phyloP scores from a whole-genome alignment of 2,888 invertebrate species.

The Glyphotaelius pellucidus region DNA sequence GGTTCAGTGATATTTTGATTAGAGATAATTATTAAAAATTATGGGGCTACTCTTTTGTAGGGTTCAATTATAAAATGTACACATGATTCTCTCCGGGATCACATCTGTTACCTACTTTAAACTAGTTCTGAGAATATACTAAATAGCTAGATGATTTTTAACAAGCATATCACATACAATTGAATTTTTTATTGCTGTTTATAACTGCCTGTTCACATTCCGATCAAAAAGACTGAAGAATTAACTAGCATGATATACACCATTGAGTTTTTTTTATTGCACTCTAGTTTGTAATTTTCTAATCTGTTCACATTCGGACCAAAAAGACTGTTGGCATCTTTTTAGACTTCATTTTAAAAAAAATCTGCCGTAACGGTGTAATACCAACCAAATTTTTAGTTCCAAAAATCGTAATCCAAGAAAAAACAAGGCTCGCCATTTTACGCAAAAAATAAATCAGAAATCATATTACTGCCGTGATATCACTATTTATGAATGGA shows the following conservation, averaged over 20 bases:
- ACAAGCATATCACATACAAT: neutral
- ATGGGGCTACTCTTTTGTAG: neutral
- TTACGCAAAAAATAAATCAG: too few species aligned
- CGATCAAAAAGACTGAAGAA: too few species aligned
- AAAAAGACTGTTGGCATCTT: too few species aligned
- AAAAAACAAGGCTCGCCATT: too few species aligned
- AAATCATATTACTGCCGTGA: too few species aligned
- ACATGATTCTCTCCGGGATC: neutral
- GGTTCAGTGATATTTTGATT: constrained; percentile 37
- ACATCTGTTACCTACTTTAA: neutral
- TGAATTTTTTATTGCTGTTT: neutral
- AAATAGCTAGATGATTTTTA: neutral
- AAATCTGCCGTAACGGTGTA: too few species aligned
- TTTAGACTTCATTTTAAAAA: too few species aligned
- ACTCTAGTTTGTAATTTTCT: neutral
- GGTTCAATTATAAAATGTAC: neutral
- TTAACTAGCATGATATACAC: neutral
- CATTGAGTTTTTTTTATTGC: neutral
- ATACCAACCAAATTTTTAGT: too few species aligned
- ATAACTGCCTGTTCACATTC: neutral
- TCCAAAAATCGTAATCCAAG: too few species aligned
- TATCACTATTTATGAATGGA: too few species aligned
- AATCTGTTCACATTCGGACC: too few species aligned
- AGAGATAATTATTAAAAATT: constrained; percentile 42
- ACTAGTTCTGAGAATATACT: neutral